Evolutionary conservation across 2,113 vertebrate species (phyloP).

Genomic region (Halcyon malimbica): DNA sequence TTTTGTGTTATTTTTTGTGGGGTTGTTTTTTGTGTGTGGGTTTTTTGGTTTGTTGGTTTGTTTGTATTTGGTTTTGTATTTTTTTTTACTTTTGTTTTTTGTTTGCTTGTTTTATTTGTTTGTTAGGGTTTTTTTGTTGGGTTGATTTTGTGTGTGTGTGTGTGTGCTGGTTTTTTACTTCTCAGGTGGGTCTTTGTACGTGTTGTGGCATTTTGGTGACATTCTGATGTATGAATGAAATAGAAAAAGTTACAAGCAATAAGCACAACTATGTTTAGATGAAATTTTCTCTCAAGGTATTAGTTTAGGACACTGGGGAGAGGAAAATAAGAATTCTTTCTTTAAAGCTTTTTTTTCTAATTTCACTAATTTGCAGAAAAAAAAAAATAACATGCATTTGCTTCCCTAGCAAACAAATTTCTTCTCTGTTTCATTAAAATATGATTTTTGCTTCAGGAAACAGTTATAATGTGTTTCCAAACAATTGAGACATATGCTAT

Average conservation of each 20-base stretch:
- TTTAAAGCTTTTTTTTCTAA: not conserved
- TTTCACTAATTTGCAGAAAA: not conserved
- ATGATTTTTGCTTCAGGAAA: conserved; percentile 6
- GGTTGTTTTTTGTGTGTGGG: not conserved
- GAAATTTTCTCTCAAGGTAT: not conserved
- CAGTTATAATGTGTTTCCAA: conserved; percentile 29
- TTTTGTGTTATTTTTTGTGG: too few species aligned
- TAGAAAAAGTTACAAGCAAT: not conserved
- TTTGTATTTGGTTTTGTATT: not conserved
- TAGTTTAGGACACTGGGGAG: not conserved
- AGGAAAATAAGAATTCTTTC: not conserved
- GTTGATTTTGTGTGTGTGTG: too few species aligned
- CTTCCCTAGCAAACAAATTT: not conserved
- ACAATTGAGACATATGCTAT: not conserved
- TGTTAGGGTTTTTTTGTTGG: not conserved
- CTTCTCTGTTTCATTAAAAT: not conserved
- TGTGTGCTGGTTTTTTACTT: not conserved
- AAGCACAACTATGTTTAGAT: not conserved
- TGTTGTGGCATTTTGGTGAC: not conserved
- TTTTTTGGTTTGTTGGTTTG: not conserved
- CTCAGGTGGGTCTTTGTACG: not conserved
- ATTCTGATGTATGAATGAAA: not conserved
- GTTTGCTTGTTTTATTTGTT: not conserved
- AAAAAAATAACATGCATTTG: not conserved
- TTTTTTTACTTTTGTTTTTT: not conserved